Conservation (phyloP, 2,888 invertebrate species). For the Acleris holmiana region DNA sequence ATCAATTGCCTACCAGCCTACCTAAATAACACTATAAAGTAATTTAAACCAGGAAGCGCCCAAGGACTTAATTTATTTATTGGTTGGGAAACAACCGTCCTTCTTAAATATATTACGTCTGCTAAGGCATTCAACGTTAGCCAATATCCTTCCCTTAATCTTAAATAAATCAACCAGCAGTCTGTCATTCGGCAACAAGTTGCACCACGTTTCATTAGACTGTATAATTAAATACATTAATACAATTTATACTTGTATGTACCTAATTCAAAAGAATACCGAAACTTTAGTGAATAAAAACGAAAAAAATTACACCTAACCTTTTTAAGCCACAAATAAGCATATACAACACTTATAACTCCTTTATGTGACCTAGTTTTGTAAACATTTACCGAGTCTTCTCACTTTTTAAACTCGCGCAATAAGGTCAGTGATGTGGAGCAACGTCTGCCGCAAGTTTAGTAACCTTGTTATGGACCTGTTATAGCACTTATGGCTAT, state of each 20-base stretch:
- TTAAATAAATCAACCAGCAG: constrained; percentile 22
- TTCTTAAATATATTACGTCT: constrained; percentile 1
- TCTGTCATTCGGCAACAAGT: constrained; percentile 17
- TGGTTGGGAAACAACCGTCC: background rate
- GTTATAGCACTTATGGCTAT: constrained; percentile 28
- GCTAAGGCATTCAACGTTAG: background rate
- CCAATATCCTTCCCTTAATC: constrained; percentile 27
- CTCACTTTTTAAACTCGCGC: constrained; percentile 9
- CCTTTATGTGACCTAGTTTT: background rate
- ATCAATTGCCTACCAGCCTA: too few species aligned
- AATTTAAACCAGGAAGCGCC: too few species aligned
- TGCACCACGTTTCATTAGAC: constrained; percentile 17
- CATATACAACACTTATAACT: background rate
- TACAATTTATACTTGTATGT: background rate
- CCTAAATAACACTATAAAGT: too few species aligned
- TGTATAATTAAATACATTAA: background rate
- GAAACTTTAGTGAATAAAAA: too few species aligned
- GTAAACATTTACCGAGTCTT: constrained; percentile 1
- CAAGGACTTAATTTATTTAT: too few species aligned
- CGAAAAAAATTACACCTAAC: too few species aligned
- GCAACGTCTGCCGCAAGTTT: constrained; percentile 30
- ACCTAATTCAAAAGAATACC: too few species aligned
- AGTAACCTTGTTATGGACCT: constrained; percentile 34
- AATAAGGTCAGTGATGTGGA: constrained; percentile 20
- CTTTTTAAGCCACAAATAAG: too few species aligned